Percentiles rank a stretch among this genome's conserved stretches.
Evolutionary conservation across 2,113 vertebrate genomes (phyloP).

Genomic region (Odocoileus hemionus): DNA sequence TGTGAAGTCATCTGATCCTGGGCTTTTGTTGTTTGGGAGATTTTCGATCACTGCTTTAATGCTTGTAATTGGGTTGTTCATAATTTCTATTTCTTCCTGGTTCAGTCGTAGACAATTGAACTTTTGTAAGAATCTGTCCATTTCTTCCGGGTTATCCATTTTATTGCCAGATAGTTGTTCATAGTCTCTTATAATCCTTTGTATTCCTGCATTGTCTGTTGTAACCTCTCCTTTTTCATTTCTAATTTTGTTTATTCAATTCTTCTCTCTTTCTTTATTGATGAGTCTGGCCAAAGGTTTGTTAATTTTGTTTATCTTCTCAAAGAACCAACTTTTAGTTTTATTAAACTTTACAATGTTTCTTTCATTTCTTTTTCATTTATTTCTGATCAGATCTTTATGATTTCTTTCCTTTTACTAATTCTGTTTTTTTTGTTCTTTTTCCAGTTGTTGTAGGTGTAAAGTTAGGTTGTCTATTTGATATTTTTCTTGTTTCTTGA

Average conservation of each 20-base stretch:
- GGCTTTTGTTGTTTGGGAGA: neutral
- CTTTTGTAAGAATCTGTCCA: neutral
- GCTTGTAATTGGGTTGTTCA: neutral
- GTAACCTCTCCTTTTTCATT: neutral
- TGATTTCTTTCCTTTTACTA: neutral
- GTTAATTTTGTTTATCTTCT: neutral
- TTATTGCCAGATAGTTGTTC: neutral
- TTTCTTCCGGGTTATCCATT: neutral
- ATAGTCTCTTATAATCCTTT: neutral
- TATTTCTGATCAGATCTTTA: neutral
- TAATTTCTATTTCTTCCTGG: neutral
- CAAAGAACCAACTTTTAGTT: neutral
- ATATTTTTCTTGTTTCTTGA: neutral
- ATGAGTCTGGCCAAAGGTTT: neutral
- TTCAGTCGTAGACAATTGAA: neutral
- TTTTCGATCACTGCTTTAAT: neutral
- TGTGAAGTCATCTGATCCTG: neutral
- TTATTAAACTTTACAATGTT: neutral
- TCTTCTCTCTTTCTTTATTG: neutral
- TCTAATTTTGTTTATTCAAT: neutral
- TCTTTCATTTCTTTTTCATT: neutral
- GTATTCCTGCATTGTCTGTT: neutral
- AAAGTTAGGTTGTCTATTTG: neutral
- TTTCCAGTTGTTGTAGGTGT: neutral
- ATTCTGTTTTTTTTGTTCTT: neutral